Evolutionary conservation across 2,113 vertebrate genomes (phyloP), one percentile per base, ranked within the genome.

Genomic region (Lepus europaeus): DNA sequence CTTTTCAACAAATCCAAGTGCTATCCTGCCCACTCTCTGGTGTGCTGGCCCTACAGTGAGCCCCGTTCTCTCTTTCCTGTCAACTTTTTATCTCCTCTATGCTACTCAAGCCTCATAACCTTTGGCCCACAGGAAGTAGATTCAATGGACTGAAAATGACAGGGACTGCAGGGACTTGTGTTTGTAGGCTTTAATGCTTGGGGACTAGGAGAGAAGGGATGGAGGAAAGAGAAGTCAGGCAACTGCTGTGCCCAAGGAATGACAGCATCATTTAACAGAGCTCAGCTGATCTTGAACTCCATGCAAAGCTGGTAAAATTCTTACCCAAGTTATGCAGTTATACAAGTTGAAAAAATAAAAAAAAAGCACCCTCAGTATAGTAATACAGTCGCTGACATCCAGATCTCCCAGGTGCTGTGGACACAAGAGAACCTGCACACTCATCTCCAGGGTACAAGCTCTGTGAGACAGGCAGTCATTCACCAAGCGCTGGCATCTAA

Each of bases 121-220:
- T 99, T 98, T 99, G 99, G 99, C 99, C 99, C 98, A 98, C 98
- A 99, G 99, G 99, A 99, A 99, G 98, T 98, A 99, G 99, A 99
- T 99, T 99, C 99, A 99, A 99, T 99, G 98, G 98, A 98, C 98
- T 99, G 98, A 99, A 99, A 99, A 99, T 99, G 99, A 99, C 98
- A 98, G 98, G 97, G 96, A 97, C 98, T 98, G 97, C 98, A 98
- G 97, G 95, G 45, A 95, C 97, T 25, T 73, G 49, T 80, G 19
- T 95, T 76, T 5, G 0, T 79, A 92, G 82, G 88, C 98, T 96
- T 98, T 98, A 97, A 97, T 96, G 90, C 33, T 25, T 93, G 96
- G 97, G 97, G 92, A 95, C 96, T 91, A 91, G 92, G 76, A 95
- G 96, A 95, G 7, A 45, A 92, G 56, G 45, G 61, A 23, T 12